Base-by-base conservation (phyloP, 64 coral and sea anemone species). In the Montipora sp. region DNA sequence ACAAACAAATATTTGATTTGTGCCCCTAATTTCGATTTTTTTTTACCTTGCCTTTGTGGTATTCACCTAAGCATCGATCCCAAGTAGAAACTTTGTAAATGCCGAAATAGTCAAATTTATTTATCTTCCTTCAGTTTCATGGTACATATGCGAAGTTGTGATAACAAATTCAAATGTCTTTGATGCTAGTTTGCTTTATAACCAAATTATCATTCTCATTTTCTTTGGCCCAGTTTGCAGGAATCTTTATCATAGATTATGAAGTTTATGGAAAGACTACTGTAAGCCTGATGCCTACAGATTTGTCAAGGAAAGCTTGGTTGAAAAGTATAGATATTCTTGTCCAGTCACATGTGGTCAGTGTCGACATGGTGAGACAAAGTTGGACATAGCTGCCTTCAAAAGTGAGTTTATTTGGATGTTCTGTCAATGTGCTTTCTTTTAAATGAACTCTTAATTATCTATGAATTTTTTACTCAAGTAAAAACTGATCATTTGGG, bases 281-380 rank as follows among this genome's bases (percentile, higher is more conserved):
- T 83, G 80, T 14, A 23, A 83, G 6, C 80, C 58, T 43, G 15
- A 66, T 47, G 80, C 80, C 24, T 83, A 67, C 80, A 68, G 36
- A 13, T 83, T 47, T 83, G 59, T 68, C 16, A 67, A 20, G 60
- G 80, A 66, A 83, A 83, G 24, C 12, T 43, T 83, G 15, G 15
- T 83, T 67, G 59, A 83, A 4, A 66, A 61, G 44, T 83, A 83
- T 58, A 45, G 80, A 67, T 67, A 83, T 15, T 67, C 21, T 59
- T 83, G 80, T 18, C 80, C 80, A 2, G 36, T 83, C 57, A 66
- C 58, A 1, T 83, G 59, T 58, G 80, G 80, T 7, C 60, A 67
- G 60, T 83, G 80, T 67, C 44, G 36, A 83, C 14, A 16, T 6
- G 80, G 80, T 7, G 59, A 83, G 13, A 83, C 27, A 6, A 83